Evolutionary conservation across 2,888 invertebrate species (phyloP).

Genomic region (Pachycephus smyrnensis): DNA sequence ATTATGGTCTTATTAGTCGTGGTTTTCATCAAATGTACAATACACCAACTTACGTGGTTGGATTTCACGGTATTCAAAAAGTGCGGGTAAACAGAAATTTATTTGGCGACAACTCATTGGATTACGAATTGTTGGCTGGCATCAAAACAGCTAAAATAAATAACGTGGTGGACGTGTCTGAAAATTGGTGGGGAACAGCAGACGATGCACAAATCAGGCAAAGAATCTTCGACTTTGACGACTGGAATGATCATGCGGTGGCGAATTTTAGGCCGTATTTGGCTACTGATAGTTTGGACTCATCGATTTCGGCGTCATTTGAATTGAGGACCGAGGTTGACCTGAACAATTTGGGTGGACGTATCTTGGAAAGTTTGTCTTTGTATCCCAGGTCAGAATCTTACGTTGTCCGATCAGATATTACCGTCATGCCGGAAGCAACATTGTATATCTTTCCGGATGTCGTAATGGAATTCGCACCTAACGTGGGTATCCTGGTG

Average conservation of each 20-base stretch:
- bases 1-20: slow-evolving; percentile 62
- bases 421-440: slow-evolving; percentile 96
- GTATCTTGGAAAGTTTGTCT: slow-evolving; percentile 76
- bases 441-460: slow-evolving; percentile 89
- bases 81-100: slow-evolving; percentile 91
- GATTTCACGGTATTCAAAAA: slow-evolving; percentile 94
- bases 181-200: slow-evolving; percentile 97
- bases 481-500: slow-evolving; percentile 95
- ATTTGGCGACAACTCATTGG: slow-evolving; percentile 83
- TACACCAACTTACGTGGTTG: slow-evolving; percentile 84
- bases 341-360: slow-evolving; percentile 80
- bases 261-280: slow-evolving; percentile 92
- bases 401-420: slow-evolving; percentile 86
- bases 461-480: slow-evolving; percentile 91
- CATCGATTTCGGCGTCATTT: slow-evolving; percentile 80
- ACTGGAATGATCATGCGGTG: slow-evolving; percentile 98
- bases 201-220: slow-evolving; percentile 80
- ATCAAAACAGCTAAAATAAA: slow-evolving; percentile 88
- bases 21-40: slow-evolving; percentile 62
- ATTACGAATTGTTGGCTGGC: slow-evolving; percentile 94
- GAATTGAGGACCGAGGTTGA: slow-evolving; percentile 71
- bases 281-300: slow-evolving; percentile 80
- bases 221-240: slow-evolving; percentile 97
- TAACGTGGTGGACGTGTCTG: slow-evolving; percentile 86
- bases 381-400: slow-evolving; percentile 76